These are phyloP conservation scores for Sialis fuliginosa DNA, from an alignment of 2,888 invertebrate species.

Conservation along the genomic window DNA sequence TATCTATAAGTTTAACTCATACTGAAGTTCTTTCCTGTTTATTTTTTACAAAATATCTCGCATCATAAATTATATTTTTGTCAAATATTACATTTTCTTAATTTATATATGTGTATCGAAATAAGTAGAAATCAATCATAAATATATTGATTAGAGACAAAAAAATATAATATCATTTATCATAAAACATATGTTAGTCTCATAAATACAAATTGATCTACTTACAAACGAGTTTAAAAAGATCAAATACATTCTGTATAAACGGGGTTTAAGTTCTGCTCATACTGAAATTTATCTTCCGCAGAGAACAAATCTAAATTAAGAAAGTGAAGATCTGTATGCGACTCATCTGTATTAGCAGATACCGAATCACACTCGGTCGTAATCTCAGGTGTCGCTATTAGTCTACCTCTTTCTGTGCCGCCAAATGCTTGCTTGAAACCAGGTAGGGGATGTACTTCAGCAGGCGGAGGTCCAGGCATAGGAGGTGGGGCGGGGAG, in stretches of 20 bases:
- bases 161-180: too few species aligned
- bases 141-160: too few species aligned
- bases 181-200: too few species aligned
- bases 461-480: not conserved
- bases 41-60: too few species aligned
- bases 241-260: slow-evolving; percentile 3
- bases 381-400: slow-evolving; percentile 3
- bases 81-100: too few species aligned
- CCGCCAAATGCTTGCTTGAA: slow-evolving; percentile 77
- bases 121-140: too few species aligned
- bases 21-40: too few species aligned
- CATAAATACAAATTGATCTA: too few species aligned
- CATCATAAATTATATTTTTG: too few species aligned
- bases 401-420: slow-evolving; percentile 68
- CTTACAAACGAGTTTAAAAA: not conserved
- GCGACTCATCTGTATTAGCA: not conserved
- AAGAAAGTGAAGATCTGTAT: slow-evolving; percentile 1
- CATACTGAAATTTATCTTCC: slow-evolving; percentile 3
- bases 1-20: too few species aligned
- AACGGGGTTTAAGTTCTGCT: not conserved
- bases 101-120: too few species aligned
- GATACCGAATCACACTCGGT: not conserved
- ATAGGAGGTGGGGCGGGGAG: too few species aligned
- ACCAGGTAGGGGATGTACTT: slow-evolving; percentile 44
- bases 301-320: slow-evolving; percentile 1